A percentile compares a stretch with the other conserved stretches of the same genome.
Conservation (phyloP, 2,888 invertebrate genomes). For the Mycalesis mineus region DNA sequence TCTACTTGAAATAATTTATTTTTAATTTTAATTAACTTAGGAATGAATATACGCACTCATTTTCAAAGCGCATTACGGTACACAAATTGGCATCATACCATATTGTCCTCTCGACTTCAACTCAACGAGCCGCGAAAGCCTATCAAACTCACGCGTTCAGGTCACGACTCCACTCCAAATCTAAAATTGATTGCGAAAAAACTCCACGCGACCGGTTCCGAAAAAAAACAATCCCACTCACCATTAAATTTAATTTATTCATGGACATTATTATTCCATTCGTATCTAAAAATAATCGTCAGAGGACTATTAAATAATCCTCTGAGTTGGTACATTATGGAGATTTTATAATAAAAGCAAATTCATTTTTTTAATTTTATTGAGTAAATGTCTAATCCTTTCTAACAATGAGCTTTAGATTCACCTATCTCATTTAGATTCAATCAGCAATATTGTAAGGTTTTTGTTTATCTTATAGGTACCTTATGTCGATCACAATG, state of each 20-base stretch:
- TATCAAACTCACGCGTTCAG: slow-evolving; percentile 50
- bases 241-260: slow-evolving; percentile 68
- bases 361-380: too few relatives aligned
- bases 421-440: too few relatives aligned
- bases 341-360: background rate
- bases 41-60: too few relatives aligned
- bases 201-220: slow-evolving; percentile 43
- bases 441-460: too few relatives aligned
- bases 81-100: background rate
- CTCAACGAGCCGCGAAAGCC: slow-evolving; percentile 54
- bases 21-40: too few relatives aligned
- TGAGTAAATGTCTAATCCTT: too few relatives aligned
- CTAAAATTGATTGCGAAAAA: slow-evolving; percentile 70
- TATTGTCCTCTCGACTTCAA: slow-evolving; percentile 18
- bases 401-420: too few relatives aligned
- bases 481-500: too few relatives aligned
- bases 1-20: too few relatives aligned
- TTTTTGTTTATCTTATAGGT: too few relatives aligned
- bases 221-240: slow-evolving; percentile 60
- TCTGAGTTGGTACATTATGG: background rate
- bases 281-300: slow-evolving; percentile 42
- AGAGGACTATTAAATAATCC: slow-evolving; percentile 31
- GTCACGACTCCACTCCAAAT: slow-evolving; percentile 70
- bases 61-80: background rate
- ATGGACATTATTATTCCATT: slow-evolving; percentile 52